Conservation (phyloP, 2,888 invertebrate genomes). For the Steinernema hermaphroditum region DNA sequence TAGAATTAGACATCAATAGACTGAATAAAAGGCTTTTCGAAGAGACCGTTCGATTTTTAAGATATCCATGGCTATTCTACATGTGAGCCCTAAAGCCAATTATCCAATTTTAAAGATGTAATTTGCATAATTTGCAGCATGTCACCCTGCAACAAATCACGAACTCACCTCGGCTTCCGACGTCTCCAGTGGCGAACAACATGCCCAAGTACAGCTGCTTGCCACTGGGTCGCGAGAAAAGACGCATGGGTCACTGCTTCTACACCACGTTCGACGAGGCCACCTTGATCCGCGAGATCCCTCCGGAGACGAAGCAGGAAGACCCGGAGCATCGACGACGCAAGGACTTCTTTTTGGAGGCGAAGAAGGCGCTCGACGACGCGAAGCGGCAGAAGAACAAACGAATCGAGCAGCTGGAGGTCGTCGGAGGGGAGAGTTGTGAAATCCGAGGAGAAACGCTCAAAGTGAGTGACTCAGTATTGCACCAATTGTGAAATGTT, state of each 20-base stretch:
- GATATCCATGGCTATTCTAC: no score
- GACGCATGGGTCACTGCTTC: background rate
- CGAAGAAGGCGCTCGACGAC: background rate
- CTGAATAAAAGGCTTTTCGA: no score
- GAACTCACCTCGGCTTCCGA: slow-evolving; percentile 14
- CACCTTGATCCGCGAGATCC: background rate
- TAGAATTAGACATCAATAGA: no score
- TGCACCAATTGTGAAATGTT: background rate
- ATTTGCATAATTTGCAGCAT: background rate
- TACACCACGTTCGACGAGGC: no score
- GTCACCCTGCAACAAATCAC: background rate
- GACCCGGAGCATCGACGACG: background rate
- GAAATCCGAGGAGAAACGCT: slow-evolving; percentile 20
- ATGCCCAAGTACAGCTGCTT: slow-evolving; percentile 9
- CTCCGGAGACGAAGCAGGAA: background rate
- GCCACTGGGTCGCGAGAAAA: background rate
- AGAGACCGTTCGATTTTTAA: no score
- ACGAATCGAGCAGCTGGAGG: slow-evolving; percentile 5
- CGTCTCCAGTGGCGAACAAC: background rate
- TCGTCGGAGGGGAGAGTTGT: background rate
- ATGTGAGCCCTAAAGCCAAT: no score
- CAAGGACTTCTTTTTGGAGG: background rate
- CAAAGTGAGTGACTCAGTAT: slow-evolving; percentile 14
- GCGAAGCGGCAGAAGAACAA: slow-evolving; percentile 20
- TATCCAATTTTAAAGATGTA: no score